A percentile compares a stretch with the other conserved stretches of the same genome.
phyloP scores from a whole-genome alignment of 2,113 vertebrate species.

The Hepsetus odoe region DNA sequence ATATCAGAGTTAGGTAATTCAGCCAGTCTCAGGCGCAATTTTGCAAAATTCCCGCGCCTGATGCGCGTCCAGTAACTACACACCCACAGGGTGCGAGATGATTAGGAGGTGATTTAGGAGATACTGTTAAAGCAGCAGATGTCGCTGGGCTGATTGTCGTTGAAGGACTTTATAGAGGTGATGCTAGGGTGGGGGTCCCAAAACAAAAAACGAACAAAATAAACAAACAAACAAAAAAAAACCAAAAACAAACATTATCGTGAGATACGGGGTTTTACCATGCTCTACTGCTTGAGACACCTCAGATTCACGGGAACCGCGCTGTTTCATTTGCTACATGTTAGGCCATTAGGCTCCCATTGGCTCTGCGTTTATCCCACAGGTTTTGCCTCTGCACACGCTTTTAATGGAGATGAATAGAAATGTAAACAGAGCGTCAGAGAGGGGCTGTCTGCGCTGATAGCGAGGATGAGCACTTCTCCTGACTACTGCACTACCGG shows the following conservation, averaged over 20 bases:
- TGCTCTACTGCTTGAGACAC: no score
- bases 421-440: constrained; percentile 69
- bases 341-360: constrained; percentile 16
- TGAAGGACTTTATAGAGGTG: not conserved
- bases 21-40: not conserved
- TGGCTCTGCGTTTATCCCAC: constrained; percentile 22
- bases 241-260: no score
- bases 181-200: not conserved
- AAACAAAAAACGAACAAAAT: no score
- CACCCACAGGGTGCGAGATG: not conserved
- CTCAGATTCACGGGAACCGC: no score
- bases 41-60: not conserved
- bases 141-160: not conserved
- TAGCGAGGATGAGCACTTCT: constrained; percentile 69
- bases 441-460: constrained; percentile 70
- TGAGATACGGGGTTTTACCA: no score
- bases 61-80: not conserved
- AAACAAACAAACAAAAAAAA: no score
- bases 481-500: constrained; percentile 71
- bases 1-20: constrained; percentile 41
- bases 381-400: constrained; percentile 46
- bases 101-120: not conserved
- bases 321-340: constrained; percentile 13
- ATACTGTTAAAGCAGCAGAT: not conserved
- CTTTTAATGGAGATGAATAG: constrained; percentile 77